phyloP scores from a whole-genome alignment of 2,888 invertebrate genomes.

The Formica aserva region DNA sequence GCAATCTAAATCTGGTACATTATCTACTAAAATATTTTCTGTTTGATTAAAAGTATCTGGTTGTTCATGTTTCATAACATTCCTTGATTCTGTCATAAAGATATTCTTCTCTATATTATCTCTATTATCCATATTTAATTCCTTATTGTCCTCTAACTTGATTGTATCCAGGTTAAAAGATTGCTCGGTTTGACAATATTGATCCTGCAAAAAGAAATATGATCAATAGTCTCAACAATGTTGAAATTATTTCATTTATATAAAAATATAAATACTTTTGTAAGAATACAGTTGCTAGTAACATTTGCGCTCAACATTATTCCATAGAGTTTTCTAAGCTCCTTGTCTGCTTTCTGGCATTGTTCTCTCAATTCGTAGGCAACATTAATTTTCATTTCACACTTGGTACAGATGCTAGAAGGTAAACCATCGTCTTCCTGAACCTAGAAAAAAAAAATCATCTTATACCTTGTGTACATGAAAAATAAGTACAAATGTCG shows the following conservation, averaged over 20 bases:
- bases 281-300: not conserved
- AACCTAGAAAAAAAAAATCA: constrained; percentile 68
- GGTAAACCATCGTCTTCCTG: constrained; percentile 79
- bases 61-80: not conserved
- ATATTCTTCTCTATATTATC: not conserved
- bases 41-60: not conserved
- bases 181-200: constrained; percentile 74
- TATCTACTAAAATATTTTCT: constrained; percentile 2
- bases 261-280: constrained; percentile 55
- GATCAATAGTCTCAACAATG: not conserved
- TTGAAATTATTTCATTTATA: not conserved
- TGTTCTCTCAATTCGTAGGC: constrained; percentile 79
- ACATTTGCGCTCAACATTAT: constrained; percentile 57
- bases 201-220: constrained; percentile 69
- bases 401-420: constrained; percentile 75
- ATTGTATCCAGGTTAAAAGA: constrained; percentile 23
- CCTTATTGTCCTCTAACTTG: constrained; percentile 33
- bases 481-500: not conserved
- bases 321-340: constrained; percentile 73
- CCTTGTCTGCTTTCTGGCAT: constrained; percentile 77
- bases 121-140: not conserved
- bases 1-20: constrained; percentile 6
- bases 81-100: not conserved
- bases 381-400: constrained; percentile 73
- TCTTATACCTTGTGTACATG: not conserved